These are phyloP conservation scores for Leptinotarsa defecta DNA, from an alignment of 1,140 invertebrate species.

Conservation along the genomic window DNA sequence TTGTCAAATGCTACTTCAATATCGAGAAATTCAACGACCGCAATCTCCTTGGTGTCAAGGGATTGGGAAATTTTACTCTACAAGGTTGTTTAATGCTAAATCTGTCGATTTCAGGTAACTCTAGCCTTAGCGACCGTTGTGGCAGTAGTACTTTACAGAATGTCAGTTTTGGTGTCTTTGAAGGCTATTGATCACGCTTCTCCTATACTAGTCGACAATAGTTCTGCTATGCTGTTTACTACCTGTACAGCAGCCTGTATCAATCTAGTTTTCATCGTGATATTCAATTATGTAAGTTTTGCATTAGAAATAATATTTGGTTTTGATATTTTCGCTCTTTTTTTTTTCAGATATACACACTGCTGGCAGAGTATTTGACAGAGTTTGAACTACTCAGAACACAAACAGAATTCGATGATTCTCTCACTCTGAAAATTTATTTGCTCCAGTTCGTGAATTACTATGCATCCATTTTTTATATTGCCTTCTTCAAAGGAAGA, in stretches of 20 bases:
- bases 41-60: too few species aligned
- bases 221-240: conserved; percentile 78
- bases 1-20: too few species aligned
- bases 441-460: conserved; percentile 98
- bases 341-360: conserved; percentile 77
- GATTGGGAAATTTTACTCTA: too few species aligned
- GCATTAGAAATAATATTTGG: too few species aligned
- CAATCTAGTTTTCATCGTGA: conserved; percentile 83
- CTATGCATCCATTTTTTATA: conserved; percentile 98
- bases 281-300: conserved; percentile 80
- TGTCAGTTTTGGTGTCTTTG: conserved; percentile 80
- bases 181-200: conserved; percentile 47
- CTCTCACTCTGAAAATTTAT: conserved; percentile 95
- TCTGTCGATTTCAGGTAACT: conserved; percentile 61
- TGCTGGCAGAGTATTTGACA: conserved; percentile 88
- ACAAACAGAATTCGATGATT: conserved; percentile 97
- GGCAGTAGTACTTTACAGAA: conserved; percentile 89
- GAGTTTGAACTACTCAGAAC: conserved; percentile 93
- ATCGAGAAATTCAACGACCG: too few species aligned
- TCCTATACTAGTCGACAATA: conserved; percentile 68
- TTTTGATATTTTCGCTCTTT: too few species aligned
- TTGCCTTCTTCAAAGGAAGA: conserved; percentile 97
- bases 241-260: conserved; percentile 83
- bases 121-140: conserved; percentile 86
- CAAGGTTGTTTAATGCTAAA: too few species aligned